phyloP scores from a whole-genome alignment of 2,797 vertebrate genomes.

The Vipera ursinii region DNA sequence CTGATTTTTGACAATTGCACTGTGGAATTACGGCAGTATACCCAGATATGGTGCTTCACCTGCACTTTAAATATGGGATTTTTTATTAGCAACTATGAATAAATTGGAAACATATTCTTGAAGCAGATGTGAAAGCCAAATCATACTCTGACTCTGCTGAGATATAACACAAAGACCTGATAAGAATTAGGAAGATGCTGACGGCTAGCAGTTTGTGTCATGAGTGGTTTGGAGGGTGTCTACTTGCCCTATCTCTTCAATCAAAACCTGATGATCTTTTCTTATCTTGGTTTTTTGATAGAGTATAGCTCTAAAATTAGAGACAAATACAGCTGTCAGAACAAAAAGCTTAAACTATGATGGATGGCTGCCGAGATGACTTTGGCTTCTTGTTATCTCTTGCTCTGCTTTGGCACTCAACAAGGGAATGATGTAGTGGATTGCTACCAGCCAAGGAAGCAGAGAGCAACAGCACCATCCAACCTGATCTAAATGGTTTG shows the following conservation, averaged over 20 bases:
- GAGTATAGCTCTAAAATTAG: slow-evolving; percentile 56
- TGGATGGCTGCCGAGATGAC: slow-evolving; percentile 69
- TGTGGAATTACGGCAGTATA: neutral
- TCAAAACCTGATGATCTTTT: slow-evolving; percentile 62
- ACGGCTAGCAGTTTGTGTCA: slow-evolving; percentile 44
- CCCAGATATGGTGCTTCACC: neutral
- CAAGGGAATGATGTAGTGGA: slow-evolving; percentile 51
- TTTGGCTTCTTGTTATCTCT: slow-evolving; percentile 75
- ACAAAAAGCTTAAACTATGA: slow-evolving; percentile 62
- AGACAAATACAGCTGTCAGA: slow-evolving; percentile 76
- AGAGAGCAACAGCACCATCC: slow-evolving; percentile 15
- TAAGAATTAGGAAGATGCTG: slow-evolving; percentile 55
- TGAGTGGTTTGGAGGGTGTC: slow-evolving; percentile 49
- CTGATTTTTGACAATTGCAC: neutral
- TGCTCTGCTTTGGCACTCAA: slow-evolving; percentile 53
- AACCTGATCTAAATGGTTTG: slow-evolving; percentile 44
- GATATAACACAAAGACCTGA: slow-evolving; percentile 30
- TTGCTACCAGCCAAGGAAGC: slow-evolving; percentile 41
- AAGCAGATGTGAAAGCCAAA: neutral
- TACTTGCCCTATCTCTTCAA: slow-evolving; percentile 60
- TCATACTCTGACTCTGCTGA: slow-evolving; percentile 16
- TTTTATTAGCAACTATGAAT: neutral
- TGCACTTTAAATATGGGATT: neutral
- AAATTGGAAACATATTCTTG: neutral
- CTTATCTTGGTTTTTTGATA: slow-evolving; percentile 46